phyloP scores from a whole-genome alignment of 1,140 invertebrate genomes.

The Ceratosolen fusciceps region DNA sequence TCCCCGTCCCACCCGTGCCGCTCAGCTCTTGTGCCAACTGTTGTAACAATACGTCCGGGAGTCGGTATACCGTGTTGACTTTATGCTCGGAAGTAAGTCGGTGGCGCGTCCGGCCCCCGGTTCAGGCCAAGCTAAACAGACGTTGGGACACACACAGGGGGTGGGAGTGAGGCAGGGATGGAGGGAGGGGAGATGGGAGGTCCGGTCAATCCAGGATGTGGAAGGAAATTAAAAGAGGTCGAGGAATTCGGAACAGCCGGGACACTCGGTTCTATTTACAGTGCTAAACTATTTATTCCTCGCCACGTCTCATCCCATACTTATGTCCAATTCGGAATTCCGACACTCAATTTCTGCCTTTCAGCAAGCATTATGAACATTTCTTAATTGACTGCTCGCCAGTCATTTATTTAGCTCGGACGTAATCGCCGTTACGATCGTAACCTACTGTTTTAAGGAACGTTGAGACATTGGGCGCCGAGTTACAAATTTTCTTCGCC shows the following conservation, averaged over 20 bases:
- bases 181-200: background rate
- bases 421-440: background rate
- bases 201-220: background rate
- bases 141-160: background rate
- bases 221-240: conserved; percentile 11
- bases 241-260: background rate
- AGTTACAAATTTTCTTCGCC: too few relatives aligned
- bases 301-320: background rate
- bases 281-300: background rate
- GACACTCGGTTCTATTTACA: conserved; percentile 4
- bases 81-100: too few relatives aligned
- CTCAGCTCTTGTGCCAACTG: too few relatives aligned
- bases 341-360: too few relatives aligned
- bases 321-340: background rate
- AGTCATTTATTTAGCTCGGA: background rate
- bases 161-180: too few relatives aligned
- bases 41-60: too few relatives aligned
- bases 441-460: too few relatives aligned
- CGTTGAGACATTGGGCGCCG: too few relatives aligned
- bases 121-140: too few relatives aligned
- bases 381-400: background rate
- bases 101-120: too few relatives aligned
- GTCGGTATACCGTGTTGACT: too few relatives aligned
- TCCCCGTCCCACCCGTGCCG: too few relatives aligned
- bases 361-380: background rate